Conservation (phyloP, 1,140 invertebrate genomes). For the Brachionus sp. region DNA sequence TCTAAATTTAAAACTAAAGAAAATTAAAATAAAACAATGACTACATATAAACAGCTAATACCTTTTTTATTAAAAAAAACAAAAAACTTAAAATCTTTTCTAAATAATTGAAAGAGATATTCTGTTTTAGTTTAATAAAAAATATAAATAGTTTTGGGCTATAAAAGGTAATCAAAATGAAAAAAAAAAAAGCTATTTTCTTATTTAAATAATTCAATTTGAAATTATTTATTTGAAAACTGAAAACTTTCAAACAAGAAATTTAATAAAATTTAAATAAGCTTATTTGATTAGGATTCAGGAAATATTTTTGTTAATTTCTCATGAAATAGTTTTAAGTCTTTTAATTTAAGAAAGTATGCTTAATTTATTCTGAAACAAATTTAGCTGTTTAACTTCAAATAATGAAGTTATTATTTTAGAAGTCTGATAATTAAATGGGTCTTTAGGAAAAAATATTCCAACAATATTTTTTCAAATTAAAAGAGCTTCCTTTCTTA, state of each 20-base stretch:
- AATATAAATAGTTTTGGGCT: neutral
- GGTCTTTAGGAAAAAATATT: neutral
- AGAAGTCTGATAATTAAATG: neutral
- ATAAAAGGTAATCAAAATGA: neutral
- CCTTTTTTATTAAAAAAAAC: neutral
- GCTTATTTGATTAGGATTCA: neutral
- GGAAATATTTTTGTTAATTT: neutral
- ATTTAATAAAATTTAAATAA: neutral
- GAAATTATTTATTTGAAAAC: constrained; percentile 7
- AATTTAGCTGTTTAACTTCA: neutral
- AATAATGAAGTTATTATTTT: neutral
- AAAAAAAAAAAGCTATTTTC: neutral
- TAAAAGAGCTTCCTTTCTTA: neutral
- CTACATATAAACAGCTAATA: neutral
- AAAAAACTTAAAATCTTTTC: neutral
- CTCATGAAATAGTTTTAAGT: neutral
- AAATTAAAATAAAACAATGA: neutral
- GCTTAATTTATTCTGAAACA: neutral
- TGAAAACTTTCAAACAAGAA: neutral
- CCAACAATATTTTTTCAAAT: neutral
- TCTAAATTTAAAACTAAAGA: neutral
- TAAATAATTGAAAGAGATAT: neutral
- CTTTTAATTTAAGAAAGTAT: neutral
- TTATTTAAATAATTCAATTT: neutral
- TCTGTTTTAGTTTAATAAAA: neutral